These are phyloP conservation scores for Charadrius vociferus DNA, from an alignment of 2,113 vertebrate species.

Conservation along the genomic window DNA sequence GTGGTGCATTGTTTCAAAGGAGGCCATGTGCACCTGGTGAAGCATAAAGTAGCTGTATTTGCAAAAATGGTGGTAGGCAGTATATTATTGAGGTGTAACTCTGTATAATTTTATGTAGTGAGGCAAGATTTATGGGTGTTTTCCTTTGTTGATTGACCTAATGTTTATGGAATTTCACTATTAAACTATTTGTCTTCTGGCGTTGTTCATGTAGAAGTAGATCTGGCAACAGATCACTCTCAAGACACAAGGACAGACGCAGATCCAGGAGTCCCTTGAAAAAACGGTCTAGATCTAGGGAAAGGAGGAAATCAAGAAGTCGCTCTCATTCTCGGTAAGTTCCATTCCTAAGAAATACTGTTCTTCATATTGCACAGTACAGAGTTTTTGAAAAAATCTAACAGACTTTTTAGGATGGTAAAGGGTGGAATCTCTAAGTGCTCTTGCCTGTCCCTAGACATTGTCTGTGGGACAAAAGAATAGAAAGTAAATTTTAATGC, in stretches of 20 bases:
- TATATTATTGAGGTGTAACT: background rate
- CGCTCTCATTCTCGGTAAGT: slow-evolving; percentile 83
- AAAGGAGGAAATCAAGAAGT: slow-evolving; percentile 83
- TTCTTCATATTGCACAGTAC: background rate
- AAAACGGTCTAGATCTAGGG: slow-evolving; percentile 87
- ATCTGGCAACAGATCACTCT: slow-evolving; percentile 79
- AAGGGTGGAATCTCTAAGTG: background rate
- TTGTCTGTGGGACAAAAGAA: background rate
- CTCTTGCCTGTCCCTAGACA: background rate
- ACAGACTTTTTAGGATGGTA: background rate
- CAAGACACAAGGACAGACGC: slow-evolving; percentile 79
- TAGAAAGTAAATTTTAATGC: background rate
- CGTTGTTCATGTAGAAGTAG: slow-evolving; percentile 74
- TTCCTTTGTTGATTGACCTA: background rate
- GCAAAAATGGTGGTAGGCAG: background rate
- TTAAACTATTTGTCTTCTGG: background rate
- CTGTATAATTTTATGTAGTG: too few relatives aligned
- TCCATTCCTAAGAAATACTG: background rate
- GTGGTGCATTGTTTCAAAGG: background rate
- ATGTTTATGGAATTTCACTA: background rate
- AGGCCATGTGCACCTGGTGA: background rate
- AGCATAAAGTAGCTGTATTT: background rate
- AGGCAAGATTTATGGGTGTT: fast-evolving
- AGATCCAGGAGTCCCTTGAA: slow-evolving; percentile 82
- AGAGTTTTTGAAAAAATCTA: background rate